phyloP scores from a whole-genome alignment of 2,113 vertebrate genomes.

The Ramphastos sulfuratus region DNA sequence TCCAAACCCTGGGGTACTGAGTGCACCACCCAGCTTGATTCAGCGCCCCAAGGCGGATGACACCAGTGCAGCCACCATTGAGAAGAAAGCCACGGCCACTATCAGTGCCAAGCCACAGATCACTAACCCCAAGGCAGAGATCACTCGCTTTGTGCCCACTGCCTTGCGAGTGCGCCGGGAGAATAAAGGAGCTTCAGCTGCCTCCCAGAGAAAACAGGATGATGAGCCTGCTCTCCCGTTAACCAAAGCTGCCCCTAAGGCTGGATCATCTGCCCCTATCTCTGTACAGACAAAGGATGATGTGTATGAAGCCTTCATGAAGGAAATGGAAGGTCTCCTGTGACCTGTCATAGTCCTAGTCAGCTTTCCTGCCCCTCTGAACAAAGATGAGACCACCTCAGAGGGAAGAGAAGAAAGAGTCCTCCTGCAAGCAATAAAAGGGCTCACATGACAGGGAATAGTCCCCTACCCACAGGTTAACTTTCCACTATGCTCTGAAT shows the following conservation, averaged over 20 bases:
- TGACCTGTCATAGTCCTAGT: conserved; percentile 42
- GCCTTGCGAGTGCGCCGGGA: conserved; percentile 93
- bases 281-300: conserved; percentile 98
- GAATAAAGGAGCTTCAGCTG: conserved; percentile 76
- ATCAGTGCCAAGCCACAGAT: conserved; percentile 99
- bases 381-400: background rate
- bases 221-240: conserved; percentile 75
- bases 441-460: background rate
- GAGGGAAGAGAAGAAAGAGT: background rate
- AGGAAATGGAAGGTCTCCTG: conserved; percentile 97
- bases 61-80: conserved; percentile 82
- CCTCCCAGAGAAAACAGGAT: conserved; percentile 77
- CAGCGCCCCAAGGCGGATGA: conserved; percentile 91
- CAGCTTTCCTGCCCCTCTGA: conserved; percentile 29
- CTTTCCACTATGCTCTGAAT: background rate
- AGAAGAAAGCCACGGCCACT: conserved; percentile 88
- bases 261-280: conserved; percentile 75
- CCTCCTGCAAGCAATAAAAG: background rate
- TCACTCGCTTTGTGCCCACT: conserved; percentile 95
- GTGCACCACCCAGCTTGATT: conserved; percentile 92
- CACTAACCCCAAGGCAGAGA: conserved; percentile 96
- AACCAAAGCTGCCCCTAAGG: conserved; percentile 77
- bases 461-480: conserved; percentile 34
- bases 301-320: conserved; percentile 98
- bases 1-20: conserved; percentile 89